phyloP scores from a whole-genome alignment of 2,113 vertebrate species.

The Xenopus borealis region DNA sequence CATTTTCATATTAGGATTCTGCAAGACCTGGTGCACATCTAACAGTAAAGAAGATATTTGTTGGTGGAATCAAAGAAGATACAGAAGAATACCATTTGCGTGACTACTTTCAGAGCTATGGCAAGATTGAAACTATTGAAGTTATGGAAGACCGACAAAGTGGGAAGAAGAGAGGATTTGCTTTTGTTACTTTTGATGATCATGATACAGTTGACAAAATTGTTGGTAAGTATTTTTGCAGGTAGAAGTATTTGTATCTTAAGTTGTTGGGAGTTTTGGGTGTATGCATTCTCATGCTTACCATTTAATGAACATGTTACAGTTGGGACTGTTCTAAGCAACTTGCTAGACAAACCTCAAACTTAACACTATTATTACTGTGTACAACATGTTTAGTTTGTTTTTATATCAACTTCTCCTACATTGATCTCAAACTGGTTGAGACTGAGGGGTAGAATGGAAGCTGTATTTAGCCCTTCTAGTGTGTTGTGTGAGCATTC shows the following conservation, averaged over 20 bases:
- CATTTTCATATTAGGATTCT: conserved; percentile 76
- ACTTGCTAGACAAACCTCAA: no score
- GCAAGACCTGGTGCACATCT: conserved; percentile 93
- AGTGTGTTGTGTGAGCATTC: no score
- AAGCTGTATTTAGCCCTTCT: no score
- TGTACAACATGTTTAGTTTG: no score
- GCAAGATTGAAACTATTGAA: conserved; percentile 93
- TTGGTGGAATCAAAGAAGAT: conserved; percentile 96
- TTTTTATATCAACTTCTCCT: no score
- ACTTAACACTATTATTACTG: no score
- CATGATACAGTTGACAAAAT: conserved; percentile 98
- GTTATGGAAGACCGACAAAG: conserved; percentile 94
- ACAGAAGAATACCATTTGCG: conserved; percentile 93
- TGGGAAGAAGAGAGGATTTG: conserved; percentile 95
- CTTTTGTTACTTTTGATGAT: conserved; percentile 96
- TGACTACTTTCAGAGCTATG: conserved; percentile 93
- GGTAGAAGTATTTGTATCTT: neutral
- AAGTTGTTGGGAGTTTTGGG: no score
- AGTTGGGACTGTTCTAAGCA: no score
- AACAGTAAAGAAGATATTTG: conserved; percentile 98
- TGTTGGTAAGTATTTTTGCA: conserved; percentile 76
- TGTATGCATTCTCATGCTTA: no score
- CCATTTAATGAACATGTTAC: no score
- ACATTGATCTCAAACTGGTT: no score
- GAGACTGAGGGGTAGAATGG: no score